Evolutionary conservation across 2,797 vertebrate species (phyloP), one percentile per base, ranked within the genome.

Genomic region (Stomatorhinus walkeri): DNA sequence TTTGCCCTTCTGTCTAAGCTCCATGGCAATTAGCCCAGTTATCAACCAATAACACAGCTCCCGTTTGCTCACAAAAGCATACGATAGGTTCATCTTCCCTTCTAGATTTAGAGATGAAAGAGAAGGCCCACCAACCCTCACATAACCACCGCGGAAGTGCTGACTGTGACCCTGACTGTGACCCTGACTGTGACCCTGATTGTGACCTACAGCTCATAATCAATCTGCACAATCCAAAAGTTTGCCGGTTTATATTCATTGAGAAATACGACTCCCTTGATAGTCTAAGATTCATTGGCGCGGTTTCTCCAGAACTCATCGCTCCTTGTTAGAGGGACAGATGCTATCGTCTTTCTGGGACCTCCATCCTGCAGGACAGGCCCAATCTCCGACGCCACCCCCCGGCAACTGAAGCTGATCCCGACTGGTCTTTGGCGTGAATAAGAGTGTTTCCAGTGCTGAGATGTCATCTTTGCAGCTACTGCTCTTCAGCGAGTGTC

Each of bases 31-130:
- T 79, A 36, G n/a, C 43, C 81, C 46, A 49, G 22, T 51, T 24
- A 51, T 85, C 81, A 28, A 46, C 81, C 85, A 40, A 24, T 86
- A 86, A 59, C 49, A 6, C 9, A 22, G 28, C 48, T 54, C 79
- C 43, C 14, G 28, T 54, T 86, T 36, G 32, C 89, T 88, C 87
- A 87, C 90, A 85, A 90, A 90, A 87, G 83, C 79, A 46, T 81
- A 88, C 89, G 81, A n/a, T 76, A 90, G 91, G 91, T 89, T 28
- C 84, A 91, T 88, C 32, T 19, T 87, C 87, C 90, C 49, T 19
- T 36, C 24, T 52, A 49, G 32, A 46, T 81, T 46, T 43, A 19
- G 32, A 19, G 14, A 40, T 86, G 49, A 86, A 49, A 86, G 54
- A 36, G 85, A 54, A 56, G 0, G 4, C 28, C 32, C 49, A 56